Evolutionary conservation across 2,888 invertebrate genomes (phyloP), one percentile per base, ranked within the genome.

Genomic region (Anthrax anthrax): DNA sequence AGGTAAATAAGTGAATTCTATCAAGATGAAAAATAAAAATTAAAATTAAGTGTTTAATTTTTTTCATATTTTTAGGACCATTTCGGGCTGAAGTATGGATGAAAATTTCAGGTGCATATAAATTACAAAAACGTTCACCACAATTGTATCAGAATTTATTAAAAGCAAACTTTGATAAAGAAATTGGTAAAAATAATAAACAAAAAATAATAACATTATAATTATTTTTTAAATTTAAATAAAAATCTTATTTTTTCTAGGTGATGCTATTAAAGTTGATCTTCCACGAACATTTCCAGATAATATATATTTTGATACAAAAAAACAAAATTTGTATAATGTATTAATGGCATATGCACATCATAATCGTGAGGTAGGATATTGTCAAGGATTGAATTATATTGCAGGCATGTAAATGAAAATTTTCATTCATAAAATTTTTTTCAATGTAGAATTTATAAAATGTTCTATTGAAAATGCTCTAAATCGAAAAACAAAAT

Each of bases 321-420:
- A 67, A 47, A 76, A 77, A 55, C 74, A 78, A 51, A 82, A 88
- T 57, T 70, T 95, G 42, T 89, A 80, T 58, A 85, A 90, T 66
- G 80, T 94, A 58, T 73, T 95, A 50, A 77, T 85, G 56, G 89
- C 92, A 3, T 87, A 90, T 68, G 91, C 90, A 46, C 84, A 88
- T 61, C 84, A 85, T 60, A 92, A 94, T 67, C 76, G 77, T 56
- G 79, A 78, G 47, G 83, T 92, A 57, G 92, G 91, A 29, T 95
- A 95, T 65, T 95, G 95, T 61, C 95, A 94, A 77, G 95, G 95
- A 43, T 70, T 94, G 51, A 95, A 94, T 70, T 95, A 92, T 64
- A 86, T 94, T 57, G 90, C 89, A 60, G 82, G 80, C 70, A 59
- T 16, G 16, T 36, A 14, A 14, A 34, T n/a, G n/a, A n/a, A n/a